Evolutionary conservation across 2,888 invertebrate genomes (phyloP).

Genomic region (Acheta domesticus): DNA sequence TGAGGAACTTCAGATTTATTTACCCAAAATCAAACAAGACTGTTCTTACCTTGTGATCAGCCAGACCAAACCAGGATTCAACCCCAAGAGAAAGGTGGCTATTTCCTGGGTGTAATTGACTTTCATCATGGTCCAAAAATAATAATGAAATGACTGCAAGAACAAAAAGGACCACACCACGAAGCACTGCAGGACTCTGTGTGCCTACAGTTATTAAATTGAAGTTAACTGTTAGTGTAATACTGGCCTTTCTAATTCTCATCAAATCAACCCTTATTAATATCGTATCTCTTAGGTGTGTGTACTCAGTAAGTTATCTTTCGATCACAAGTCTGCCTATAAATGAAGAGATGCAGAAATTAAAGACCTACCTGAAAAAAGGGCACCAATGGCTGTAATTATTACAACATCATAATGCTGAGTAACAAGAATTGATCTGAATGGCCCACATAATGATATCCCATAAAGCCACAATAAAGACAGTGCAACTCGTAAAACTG

Average conservation of each 20-base stretch:
- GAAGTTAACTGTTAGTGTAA: not conserved
- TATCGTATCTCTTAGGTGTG: not conserved
- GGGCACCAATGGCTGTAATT: slow-evolving; percentile 48
- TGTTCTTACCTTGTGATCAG: slow-evolving; percentile 52
- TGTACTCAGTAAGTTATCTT: too few relatives aligned
- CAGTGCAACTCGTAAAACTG: slow-evolving; percentile 46
- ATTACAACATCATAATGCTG: slow-evolving; percentile 52
- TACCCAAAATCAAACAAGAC: too few relatives aligned
- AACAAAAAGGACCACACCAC: slow-evolving; percentile 49
- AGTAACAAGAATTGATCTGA: slow-evolving; percentile 51
- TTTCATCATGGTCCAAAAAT: slow-evolving; percentile 53
- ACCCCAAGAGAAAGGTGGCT: slow-evolving; percentile 42
- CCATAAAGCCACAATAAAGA: slow-evolving; percentile 53
- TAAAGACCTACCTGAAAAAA: slow-evolving; percentile 43
- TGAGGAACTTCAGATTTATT: too few relatives aligned
- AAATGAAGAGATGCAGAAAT: not conserved
- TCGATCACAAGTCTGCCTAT: too few relatives aligned
- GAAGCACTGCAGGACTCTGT: slow-evolving; percentile 48
- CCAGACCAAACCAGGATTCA: slow-evolving; percentile 50
- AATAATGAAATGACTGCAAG: slow-evolving; percentile 50
- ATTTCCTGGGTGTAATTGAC: slow-evolving; percentile 24
- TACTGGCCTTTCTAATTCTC: not conserved
- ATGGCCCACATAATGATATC: slow-evolving; percentile 53
- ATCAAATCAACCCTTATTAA: not conserved
- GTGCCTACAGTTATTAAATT: slow-evolving; percentile 40